These are phyloP conservation scores for Pentalonia nigronervosa DNA, from an alignment of 1,140 invertebrate genomes.

Conservation along the genomic window DNA sequence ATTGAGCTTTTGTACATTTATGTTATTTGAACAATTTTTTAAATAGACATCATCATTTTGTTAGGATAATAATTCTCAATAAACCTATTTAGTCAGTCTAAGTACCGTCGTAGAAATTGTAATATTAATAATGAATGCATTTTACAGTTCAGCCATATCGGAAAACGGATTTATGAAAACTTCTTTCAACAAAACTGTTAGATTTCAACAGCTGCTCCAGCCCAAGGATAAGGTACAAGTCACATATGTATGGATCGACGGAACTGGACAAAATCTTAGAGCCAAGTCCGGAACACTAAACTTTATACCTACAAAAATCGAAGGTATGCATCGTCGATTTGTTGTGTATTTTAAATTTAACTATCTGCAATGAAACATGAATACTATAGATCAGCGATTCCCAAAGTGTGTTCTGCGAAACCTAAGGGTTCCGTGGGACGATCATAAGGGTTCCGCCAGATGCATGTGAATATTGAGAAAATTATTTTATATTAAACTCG, in stretches of 20 bases:
- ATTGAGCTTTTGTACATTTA: neutral
- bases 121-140: neutral
- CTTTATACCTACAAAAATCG: constrained; percentile 76
- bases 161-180: constrained; percentile 66
- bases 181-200: constrained; percentile 78
- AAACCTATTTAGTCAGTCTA: neutral
- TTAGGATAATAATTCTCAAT: neutral
- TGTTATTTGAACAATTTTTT: neutral
- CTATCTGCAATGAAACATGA: no score
- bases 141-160: constrained; percentile 42
- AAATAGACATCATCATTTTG: neutral
- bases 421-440: no score
- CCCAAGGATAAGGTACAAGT: constrained; percentile 81
- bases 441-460: no score
- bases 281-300: constrained; percentile 90
- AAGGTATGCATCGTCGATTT: constrained; percentile 66
- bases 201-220: constrained; percentile 78
- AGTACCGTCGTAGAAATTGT: neutral
- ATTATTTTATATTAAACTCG: no score
- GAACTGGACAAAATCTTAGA: constrained; percentile 85
- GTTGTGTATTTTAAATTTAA: no score
- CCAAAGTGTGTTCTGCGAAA: no score
- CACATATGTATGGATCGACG: constrained; percentile 97
- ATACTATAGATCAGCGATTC: no score
- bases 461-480: no score